Evolutionary conservation across 2,797 vertebrate genomes (phyloP).

Genomic region (Delichon dasypus): DNA sequence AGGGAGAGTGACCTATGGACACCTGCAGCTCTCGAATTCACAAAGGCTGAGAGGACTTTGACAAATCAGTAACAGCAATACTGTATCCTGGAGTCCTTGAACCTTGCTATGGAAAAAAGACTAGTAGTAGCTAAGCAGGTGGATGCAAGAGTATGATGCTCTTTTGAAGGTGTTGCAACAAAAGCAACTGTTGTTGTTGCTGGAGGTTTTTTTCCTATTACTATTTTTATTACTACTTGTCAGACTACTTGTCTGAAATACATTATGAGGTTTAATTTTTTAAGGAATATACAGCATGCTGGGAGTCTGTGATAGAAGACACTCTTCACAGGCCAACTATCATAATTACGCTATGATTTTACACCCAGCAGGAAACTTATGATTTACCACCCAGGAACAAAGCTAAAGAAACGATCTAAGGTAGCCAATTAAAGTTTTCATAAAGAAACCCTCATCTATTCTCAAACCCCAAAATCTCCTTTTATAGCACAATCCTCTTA

Average conservation of each 20-base stretch:
- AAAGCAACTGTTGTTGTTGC: constrained; percentile 7
- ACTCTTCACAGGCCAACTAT: constrained; percentile 49
- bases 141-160: neutral
- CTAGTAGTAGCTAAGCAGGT: neutral
- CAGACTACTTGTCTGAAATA: constrained; percentile 53
- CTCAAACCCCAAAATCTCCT: constrained; percentile 63
- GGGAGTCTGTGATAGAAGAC: constrained; percentile 24
- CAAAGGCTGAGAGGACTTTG: neutral
- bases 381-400: constrained; percentile 66
- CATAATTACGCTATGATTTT: constrained; percentile 62
- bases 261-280: constrained; percentile 44
- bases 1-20: neutral
- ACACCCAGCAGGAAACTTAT: constrained; percentile 48
- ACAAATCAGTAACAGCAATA: neutral
- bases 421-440: constrained; percentile 70
- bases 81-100: neutral
- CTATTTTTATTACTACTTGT: constrained; percentile 59
- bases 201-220: neutral
- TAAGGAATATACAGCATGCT: constrained; percentile 26
- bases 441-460: constrained; percentile 56
- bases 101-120: neutral
- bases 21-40: neutral
- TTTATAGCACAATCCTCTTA: constrained; percentile 62
- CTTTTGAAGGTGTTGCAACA: constrained; percentile 29
- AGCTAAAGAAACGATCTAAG: constrained; percentile 63